Percentiles rank a stretch among this genome's conserved stretches.
Conservation (phyloP, 2,113 vertebrate species). For the Gila orcuttii region DNA sequence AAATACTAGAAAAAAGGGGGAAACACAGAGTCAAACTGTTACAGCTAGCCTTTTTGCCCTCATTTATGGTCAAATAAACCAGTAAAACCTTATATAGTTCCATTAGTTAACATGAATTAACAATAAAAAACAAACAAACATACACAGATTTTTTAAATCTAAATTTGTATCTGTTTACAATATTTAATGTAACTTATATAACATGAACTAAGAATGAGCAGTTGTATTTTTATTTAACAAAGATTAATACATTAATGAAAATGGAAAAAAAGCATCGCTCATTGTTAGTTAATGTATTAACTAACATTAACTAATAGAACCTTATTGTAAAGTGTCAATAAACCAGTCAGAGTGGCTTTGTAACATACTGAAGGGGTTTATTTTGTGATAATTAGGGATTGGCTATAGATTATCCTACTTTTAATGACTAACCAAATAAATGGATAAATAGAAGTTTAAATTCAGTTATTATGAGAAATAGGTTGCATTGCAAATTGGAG, state of each 20-base stretch:
- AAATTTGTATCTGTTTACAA: background rate
- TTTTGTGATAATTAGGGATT: too few species aligned
- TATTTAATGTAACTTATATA: background rate
- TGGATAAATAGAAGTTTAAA: background rate
- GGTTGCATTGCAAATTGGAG: background rate
- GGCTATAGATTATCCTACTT: too few species aligned
- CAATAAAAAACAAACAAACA: background rate
- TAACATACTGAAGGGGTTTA: too few species aligned
- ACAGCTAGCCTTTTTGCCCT: background rate
- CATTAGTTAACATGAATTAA: background rate
- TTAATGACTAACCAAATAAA: too few species aligned
- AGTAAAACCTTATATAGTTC: background rate
- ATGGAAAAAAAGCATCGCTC: background rate
- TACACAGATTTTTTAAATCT: too few species aligned
- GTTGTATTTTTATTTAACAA: background rate
- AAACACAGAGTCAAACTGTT: too few species aligned
- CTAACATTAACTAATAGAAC: background rate
- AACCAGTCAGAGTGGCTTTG: too few species aligned
- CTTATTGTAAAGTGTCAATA: too few species aligned
- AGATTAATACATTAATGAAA: background rate
- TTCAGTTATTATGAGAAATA: background rate
- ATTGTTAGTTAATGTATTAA: background rate
- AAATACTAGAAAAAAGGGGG: too few species aligned
- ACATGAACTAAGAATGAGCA: background rate
- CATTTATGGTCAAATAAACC: too few species aligned